Percentiles rank a stretch among this genome's conserved stretches.
Evolutionary conservation across 2,888 invertebrate species (phyloP).

Genomic region (Empis stercorea): DNA sequence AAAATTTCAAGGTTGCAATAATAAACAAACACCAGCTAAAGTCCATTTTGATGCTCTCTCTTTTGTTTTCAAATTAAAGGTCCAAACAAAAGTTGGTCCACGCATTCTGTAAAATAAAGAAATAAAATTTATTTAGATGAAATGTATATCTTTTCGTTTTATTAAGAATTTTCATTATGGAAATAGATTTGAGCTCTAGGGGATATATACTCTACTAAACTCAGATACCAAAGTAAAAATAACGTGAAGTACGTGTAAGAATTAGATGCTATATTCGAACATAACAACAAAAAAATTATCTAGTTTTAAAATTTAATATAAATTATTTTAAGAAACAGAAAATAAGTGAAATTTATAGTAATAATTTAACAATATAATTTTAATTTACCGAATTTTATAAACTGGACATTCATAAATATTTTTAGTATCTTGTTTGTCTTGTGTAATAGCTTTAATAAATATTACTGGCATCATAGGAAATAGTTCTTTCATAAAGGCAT

Average conservation of each 20-base stretch:
- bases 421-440: slow-evolving; percentile 77
- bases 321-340: too few species aligned
- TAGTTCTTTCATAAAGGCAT: slow-evolving; percentile 78
- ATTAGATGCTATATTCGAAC: too few species aligned
- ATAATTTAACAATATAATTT: neutral
- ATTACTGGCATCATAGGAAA: slow-evolving; percentile 85
- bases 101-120: slow-evolving; percentile 41
- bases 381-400: slow-evolving; percentile 62
- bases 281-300: too few species aligned
- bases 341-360: too few species aligned
- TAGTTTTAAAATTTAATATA: too few species aligned
- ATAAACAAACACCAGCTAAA: slow-evolving; percentile 75
- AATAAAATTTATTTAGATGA: neutral
- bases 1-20: slow-evolving; percentile 62
- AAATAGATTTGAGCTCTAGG: too few species aligned
- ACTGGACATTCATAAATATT: slow-evolving; percentile 88
- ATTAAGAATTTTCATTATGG: too few species aligned
- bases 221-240: too few species aligned
- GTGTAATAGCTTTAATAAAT: slow-evolving; percentile 71
- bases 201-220: too few species aligned
- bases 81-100: slow-evolving; percentile 89
- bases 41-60: slow-evolving; percentile 85
- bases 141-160: neutral
- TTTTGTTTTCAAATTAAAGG: slow-evolving; percentile 79
- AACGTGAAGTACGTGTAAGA: too few species aligned